Base-by-base conservation (phyloP, 2,888 invertebrate species). In the Lochmaea capreae region DNA sequence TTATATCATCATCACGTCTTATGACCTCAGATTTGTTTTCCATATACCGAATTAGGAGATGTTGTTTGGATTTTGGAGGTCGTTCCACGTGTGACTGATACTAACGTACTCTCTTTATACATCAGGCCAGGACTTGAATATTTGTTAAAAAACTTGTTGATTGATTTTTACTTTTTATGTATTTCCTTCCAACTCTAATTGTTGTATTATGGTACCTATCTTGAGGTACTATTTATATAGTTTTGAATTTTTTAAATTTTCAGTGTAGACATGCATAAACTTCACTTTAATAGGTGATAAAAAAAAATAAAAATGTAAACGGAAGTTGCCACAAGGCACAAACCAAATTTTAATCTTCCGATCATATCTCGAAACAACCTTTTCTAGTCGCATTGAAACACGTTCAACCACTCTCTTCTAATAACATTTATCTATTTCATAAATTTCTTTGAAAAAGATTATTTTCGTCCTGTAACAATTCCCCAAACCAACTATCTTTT, bases 371-470 rank as follows among this genome's bases (percentile, higher is more conserved):
- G 9, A 2, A 16, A 54, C 16, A 16, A 54, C 52, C 52, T 54
- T 54, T 54, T 18, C 52, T 16, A 2, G 12, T 16, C 10, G 16
- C 16, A 42, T 59, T 14, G 33, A n/a, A 22, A 42, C 33, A n/a
- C 52, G n/a, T 66, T 59, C 65, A 14, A 11, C 18, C 59, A 14
- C 26, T 43, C 33, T 63, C 52, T 43, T 52, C 42, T 52, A 67
- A 65, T 22, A 66, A 71, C 66, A 71, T 67, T 71, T 71, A 52
- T 52, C 39, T 66, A 61, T 49, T 71, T 61, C 66, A 42, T 22
- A 61, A 18, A 66, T 52, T 71, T 59, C 69, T 61, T 43, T 46
- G 39, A 12, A 43, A 58, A 66, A 49, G 71, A 71, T 71, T 57
- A 65, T 65, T 65, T 58, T 33, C n/a, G 39, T 57, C 65, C 58